Evolutionary conservation across 2,888 invertebrate species (phyloP), one percentile per base, ranked within the genome.

Genomic region (Dynastes tityus): DNA sequence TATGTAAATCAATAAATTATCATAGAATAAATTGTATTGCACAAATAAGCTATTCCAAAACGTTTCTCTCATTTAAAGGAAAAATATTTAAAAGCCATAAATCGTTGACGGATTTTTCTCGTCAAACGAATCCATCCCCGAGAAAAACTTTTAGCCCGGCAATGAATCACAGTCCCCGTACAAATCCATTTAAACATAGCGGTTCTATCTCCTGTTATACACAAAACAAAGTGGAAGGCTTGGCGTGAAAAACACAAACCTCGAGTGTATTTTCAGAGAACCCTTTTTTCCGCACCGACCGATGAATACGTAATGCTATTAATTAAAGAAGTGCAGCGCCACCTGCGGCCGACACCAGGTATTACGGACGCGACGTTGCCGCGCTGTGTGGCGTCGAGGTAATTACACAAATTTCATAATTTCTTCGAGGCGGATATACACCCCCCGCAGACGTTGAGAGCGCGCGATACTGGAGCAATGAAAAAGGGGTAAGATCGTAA

Each of bases 221-320:
- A 73, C 61, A 73, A 73, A 73, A 73, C 73, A 61, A 61, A 73
- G 37, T 73, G 73, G 73, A 73, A 73, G 73, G 73, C 58, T 73
- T 45, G 73, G 73, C 73, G 73, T 73, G 73, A 73, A 73, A 73
- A 73, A 73, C 73, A 73, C 61, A 73, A 73, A 73, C 73, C 73
- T 73, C 73, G 61, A 73, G 73, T 73, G 73, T 73, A 73, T 73
- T 73, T 73, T 73, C 73, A 73, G 73, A 61, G 73, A 73, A 78
- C 78, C 78, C 78, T 78, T 78, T 77, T 78, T 78, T 78, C 78
- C 78, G 53, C 53, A 51, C 77, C 63, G 53, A 71, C 73, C 78
- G 88, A 88, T 88, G 88, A 88, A 88, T 88, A 88, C 87, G 88
- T 88, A 88, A 88, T 88, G 88, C 86, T 85, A 88, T 88, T 88